Evolutionary conservation across 2,888 invertebrate genomes (phyloP).

Genomic region (Gasteruption jaculator): DNA sequence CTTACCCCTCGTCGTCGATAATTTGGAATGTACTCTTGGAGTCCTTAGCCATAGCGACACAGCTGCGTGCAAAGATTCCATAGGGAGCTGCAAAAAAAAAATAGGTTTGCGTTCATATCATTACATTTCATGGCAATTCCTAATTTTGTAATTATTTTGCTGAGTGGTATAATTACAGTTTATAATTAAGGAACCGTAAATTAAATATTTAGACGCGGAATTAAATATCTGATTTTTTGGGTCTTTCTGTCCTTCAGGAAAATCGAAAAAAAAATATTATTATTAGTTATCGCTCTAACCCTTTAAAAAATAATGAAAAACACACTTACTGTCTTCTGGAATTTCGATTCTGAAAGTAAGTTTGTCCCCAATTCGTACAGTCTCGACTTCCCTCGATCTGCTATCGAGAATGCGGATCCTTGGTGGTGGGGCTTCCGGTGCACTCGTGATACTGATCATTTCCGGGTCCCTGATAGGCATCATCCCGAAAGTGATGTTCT

Average conservation of each 20-base stretch:
- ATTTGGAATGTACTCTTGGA: conserved; percentile 94
- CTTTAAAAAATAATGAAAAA: too few relatives aligned
- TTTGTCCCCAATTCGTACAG: conserved; percentile 90
- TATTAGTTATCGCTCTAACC: too few relatives aligned
- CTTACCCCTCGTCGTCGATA: conserved; percentile 88
- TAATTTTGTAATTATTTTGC: too few relatives aligned
- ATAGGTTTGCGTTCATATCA: too few relatives aligned
- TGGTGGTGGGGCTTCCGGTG: conserved; percentile 91
- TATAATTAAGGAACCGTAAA: background rate
- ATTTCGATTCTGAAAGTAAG: conserved; percentile 95
- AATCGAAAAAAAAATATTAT: too few relatives aligned
- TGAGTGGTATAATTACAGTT: conserved; percentile 11
- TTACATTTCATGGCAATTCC: too few relatives aligned
- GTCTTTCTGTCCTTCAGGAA: too few relatives aligned
- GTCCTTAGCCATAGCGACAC: conserved; percentile 95
- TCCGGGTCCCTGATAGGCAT: conserved; percentile 95
- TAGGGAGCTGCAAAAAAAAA: conserved; percentile 74
- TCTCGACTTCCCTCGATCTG: conserved; percentile 83
- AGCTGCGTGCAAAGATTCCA: conserved; percentile 92
- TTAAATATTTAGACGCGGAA: too few relatives aligned
- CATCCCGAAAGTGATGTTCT: conserved; percentile 96
- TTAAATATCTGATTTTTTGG: too few relatives aligned
- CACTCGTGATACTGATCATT: conserved; percentile 93
- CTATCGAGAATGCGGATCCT: conserved; percentile 88
- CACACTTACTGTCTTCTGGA: conserved; percentile 85